Percentiles rank a stretch among this genome's conserved stretches.
Conservation (phyloP, 1,140 invertebrate genomes). For the Manduca sexta region DNA sequence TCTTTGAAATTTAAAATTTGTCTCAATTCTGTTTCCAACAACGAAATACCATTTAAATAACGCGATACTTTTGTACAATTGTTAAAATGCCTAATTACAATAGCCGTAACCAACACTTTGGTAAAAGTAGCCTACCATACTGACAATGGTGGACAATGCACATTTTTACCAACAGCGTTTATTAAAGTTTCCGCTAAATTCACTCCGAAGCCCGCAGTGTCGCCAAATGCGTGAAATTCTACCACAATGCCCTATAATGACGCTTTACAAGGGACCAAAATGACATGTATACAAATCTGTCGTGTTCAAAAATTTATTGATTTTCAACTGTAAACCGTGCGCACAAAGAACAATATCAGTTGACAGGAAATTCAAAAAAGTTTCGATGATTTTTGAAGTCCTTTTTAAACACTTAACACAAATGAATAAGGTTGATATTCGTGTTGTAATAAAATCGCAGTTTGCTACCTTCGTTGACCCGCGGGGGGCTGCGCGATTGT, state of each 20-base stretch:
- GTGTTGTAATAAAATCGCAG: background rate
- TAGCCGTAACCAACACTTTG: too few species aligned
- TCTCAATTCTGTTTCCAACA: too few species aligned
- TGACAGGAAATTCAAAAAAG: too few species aligned
- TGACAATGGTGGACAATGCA: too few species aligned
- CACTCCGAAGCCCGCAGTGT: slow-evolving; percentile 46
- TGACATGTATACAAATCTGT: slow-evolving; percentile 42
- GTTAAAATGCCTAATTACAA: too few species aligned
- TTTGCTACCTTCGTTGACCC: slow-evolving; percentile 27
- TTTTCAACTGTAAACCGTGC: slow-evolving; percentile 13
- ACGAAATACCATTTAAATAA: too few species aligned
- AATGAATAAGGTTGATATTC: background rate
- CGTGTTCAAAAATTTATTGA: slow-evolving; percentile 10
- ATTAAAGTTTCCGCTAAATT: slow-evolving; percentile 51
- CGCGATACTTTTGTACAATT: too few species aligned
- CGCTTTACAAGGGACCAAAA: slow-evolving; percentile 52
- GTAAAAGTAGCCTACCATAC: too few species aligned
- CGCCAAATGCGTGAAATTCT: slow-evolving; percentile 64
- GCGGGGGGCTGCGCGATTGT: slow-evolving; percentile 38
- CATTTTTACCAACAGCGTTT: too few species aligned
- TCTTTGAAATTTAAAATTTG: too few species aligned
- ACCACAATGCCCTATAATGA: slow-evolving; percentile 59
- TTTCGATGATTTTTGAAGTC: too few species aligned
- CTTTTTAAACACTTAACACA: too few species aligned
- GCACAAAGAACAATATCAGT: background rate